Percentiles rank a stretch among this genome's conserved stretches.
Evolutionary conservation across 1,140 invertebrate genomes (phyloP).

Genomic region (Periplaneta americana): DNA sequence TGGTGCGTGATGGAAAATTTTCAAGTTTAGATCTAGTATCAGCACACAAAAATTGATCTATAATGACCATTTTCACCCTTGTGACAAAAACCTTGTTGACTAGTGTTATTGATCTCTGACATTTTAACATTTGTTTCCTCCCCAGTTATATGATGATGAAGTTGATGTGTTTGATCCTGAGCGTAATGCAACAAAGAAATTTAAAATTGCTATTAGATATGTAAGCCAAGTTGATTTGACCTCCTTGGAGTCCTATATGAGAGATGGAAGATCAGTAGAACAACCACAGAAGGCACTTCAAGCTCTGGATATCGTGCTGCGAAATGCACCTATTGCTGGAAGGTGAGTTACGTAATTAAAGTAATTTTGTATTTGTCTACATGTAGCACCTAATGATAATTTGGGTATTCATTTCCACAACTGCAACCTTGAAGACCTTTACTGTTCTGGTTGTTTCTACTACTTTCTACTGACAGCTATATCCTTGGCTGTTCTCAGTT

Average conservation of each 20-base stretch:
- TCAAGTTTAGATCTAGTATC: background rate
- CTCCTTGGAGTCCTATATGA: conserved; percentile 42
- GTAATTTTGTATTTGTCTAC: too few relatives aligned
- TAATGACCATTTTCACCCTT: background rate
- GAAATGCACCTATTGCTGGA: conserved; percentile 41
- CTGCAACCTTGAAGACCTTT: too few relatives aligned
- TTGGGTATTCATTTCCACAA: too few relatives aligned
- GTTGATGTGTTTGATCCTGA: conserved; percentile 33
- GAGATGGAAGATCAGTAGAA: conserved; percentile 33
- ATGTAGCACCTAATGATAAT: too few relatives aligned
- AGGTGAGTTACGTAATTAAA: background rate
- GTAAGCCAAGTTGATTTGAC: conserved; percentile 46
- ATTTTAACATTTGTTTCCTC: background rate
- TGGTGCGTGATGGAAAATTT: background rate
- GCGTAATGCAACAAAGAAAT: conserved; percentile 40
- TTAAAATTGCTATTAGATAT: conserved; percentile 52
- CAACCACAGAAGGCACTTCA: conserved; percentile 62
- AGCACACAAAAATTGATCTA: background rate
- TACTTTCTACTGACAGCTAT: too few relatives aligned
- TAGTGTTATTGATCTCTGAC: background rate
- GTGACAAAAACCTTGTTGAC: background rate
- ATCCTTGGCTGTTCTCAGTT: too few relatives aligned
- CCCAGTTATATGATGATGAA: conserved; percentile 22
- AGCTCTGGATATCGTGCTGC: conserved; percentile 77
- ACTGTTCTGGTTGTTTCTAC: too few relatives aligned